Conservation (phyloP, 2,888 invertebrate genomes). For the Ectemnius cavifrons region DNA sequence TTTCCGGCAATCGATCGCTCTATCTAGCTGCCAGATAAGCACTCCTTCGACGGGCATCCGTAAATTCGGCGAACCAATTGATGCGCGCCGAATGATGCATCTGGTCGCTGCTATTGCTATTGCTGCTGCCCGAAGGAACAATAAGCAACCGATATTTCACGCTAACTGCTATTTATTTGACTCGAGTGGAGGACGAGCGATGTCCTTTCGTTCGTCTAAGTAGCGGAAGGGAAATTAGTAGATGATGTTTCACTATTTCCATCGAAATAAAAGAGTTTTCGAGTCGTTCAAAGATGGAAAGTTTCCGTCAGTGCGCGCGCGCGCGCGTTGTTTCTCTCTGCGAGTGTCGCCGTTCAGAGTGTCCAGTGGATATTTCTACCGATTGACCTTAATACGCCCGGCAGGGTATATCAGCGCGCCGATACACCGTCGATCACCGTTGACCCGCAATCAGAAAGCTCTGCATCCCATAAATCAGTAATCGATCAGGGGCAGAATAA, state of each 20-base stretch:
- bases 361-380: constrained; percentile 43
- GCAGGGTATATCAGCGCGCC: constrained; percentile 34
- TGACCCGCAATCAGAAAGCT: constrained; percentile 46
- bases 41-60: too few species aligned
- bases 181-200: too few species aligned
- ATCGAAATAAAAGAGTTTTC: neutral
- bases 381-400: constrained; percentile 56
- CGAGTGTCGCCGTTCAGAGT: too few species aligned
- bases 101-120: too few species aligned
- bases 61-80: too few species aligned
- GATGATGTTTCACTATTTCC: too few species aligned
- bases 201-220: too few species aligned
- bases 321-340: constrained; percentile 35
- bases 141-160: too few species aligned
- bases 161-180: too few species aligned
- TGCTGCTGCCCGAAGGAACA: too few species aligned
- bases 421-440: constrained; percentile 38
- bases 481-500: constrained; percentile 17
- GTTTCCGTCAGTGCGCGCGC: constrained; percentile 29
- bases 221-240: too few species aligned
- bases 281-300: constrained; percentile 1
- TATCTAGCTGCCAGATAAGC: neutral
- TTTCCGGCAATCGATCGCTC: constrained; percentile 39
- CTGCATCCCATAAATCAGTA: constrained; percentile 42
- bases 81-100: too few species aligned